A percentile compares a stretch with the other conserved stretches of the same genome.
phyloP scores from a whole-genome alignment of 1,140 invertebrate species.

The Tetragonula clypearis region DNA sequence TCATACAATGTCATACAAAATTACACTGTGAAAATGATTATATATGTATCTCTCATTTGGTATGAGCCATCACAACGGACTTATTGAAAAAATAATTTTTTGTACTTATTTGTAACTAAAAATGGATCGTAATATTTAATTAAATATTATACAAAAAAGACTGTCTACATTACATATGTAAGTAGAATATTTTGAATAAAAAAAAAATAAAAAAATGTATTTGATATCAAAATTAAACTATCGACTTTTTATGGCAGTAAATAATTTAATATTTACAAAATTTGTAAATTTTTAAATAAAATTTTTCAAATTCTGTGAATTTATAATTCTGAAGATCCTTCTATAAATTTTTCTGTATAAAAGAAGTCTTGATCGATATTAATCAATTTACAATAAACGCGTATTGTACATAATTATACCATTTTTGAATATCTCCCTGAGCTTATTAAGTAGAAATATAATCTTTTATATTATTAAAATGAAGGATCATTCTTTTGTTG shows the following conservation, averaged over 20 bases:
- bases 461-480: slow-evolving; percentile 45
- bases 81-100: slow-evolving; percentile 73
- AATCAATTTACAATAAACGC: slow-evolving; percentile 1
- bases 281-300: slow-evolving; percentile 59
- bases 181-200: slow-evolving; percentile 68
- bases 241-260: slow-evolving; percentile 70
- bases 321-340: slow-evolving; percentile 24
- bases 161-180: slow-evolving; percentile 58
- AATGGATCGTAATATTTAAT: slow-evolving; percentile 49
- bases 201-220: slow-evolving; percentile 54
- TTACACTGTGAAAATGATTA: slow-evolving; percentile 65
- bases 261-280: slow-evolving; percentile 67
- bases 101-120: slow-evolving; percentile 72
- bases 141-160: slow-evolving; percentile 45
- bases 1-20: slow-evolving; percentile 50
- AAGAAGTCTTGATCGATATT: slow-evolving; percentile 1
- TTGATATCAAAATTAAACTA: slow-evolving; percentile 56
- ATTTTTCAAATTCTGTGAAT: slow-evolving; percentile 28
- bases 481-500: slow-evolving; percentile 42
- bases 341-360: slow-evolving; percentile 26
- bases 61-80: slow-evolving; percentile 72
- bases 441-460: slow-evolving; percentile 18
- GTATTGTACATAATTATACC: slow-evolving; percentile 9
- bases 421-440: slow-evolving; percentile 24
- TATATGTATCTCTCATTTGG: slow-evolving; percentile 71